Evolutionary conservation across 2,888 invertebrate genomes (phyloP).

Genomic region (Trissolcus brochymenae): DNA sequence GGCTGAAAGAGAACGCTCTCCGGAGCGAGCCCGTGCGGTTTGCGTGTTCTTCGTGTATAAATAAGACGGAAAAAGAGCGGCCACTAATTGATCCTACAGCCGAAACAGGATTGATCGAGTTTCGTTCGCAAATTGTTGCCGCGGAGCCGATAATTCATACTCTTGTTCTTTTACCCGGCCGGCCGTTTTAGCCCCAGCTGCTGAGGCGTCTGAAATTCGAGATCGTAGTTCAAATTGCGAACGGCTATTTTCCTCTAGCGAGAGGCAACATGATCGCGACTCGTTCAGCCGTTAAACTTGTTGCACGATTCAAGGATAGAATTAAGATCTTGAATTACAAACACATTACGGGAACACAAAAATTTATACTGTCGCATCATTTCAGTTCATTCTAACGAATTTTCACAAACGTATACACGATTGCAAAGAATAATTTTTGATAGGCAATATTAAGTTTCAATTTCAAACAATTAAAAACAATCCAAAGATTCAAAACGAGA

Average conservation of each 20-base stretch:
- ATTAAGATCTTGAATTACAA: slow-evolving; percentile 52
- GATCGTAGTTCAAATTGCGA: slow-evolving; percentile 49
- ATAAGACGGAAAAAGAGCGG: slow-evolving; percentile 35
- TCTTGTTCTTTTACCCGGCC: background rate
- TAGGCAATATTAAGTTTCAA: too few species aligned
- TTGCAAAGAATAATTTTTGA: too few species aligned
- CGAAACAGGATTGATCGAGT: slow-evolving; percentile 47
- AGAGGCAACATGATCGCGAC: slow-evolving; percentile 29
- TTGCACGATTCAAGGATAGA: slow-evolving; percentile 43
- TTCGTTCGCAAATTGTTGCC: slow-evolving; percentile 33
- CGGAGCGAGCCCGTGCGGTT: slow-evolving; percentile 1
- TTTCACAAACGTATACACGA: background rate
- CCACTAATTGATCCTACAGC: slow-evolving; percentile 55
- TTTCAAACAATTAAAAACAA: too few species aligned
- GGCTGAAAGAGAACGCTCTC: background rate
- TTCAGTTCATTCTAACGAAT: slow-evolving; percentile 5
- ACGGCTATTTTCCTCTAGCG: slow-evolving; percentile 36
- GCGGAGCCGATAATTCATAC: slow-evolving; percentile 20
- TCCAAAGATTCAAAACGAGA: too few species aligned
- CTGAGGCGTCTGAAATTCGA: slow-evolving; percentile 34
- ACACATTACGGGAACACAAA: background rate
- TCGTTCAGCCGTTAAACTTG: slow-evolving; percentile 38
- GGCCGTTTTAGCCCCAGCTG: slow-evolving; percentile 1
- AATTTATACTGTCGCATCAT: slow-evolving; percentile 31
- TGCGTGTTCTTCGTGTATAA: slow-evolving; percentile 44